phyloP scores from a whole-genome alignment of 2,888 invertebrate species.

The Litoditis marina region DNA sequence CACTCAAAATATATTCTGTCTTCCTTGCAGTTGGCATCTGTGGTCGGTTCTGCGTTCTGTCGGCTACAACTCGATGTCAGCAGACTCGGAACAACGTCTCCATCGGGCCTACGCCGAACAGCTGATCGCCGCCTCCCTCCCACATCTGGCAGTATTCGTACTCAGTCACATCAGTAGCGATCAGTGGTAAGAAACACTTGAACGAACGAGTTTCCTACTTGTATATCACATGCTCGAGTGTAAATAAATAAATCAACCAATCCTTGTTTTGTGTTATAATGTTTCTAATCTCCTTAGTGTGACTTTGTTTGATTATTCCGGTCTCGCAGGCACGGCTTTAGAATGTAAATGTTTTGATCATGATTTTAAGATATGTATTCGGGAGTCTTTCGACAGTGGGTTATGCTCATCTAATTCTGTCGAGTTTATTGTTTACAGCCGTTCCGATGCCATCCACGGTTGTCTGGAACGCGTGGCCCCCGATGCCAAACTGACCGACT shows the following conservation, averaged over 20 bases:
- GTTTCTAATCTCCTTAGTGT: too few relatives aligned
- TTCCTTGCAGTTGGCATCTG: slow-evolving; percentile 34
- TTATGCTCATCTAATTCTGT: too few relatives aligned
- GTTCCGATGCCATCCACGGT: slow-evolving; percentile 6
- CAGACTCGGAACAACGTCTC: slow-evolving; percentile 31
- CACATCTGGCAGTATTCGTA: slow-evolving; percentile 34
- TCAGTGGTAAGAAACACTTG: slow-evolving; percentile 36
- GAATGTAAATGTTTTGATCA: too few relatives aligned
- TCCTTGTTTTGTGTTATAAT: too few relatives aligned
- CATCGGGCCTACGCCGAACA: slow-evolving; percentile 36
- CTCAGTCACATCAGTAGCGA: slow-evolving; percentile 40
- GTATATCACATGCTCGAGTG: too few relatives aligned
- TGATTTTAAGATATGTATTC: too few relatives aligned
- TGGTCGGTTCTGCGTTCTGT: slow-evolving; percentile 37
- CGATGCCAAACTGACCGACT: slow-evolving; percentile 11
- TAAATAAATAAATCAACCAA: too few relatives aligned
- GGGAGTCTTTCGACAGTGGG: too few relatives aligned
- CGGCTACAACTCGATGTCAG: slow-evolving; percentile 36
- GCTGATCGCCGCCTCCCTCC: slow-evolving; percentile 23
- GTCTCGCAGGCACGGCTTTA: too few relatives aligned
- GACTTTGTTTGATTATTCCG: too few relatives aligned
- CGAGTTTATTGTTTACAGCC: slow-evolving; percentile 6
- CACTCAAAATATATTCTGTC: neutral
- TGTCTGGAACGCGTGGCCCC: slow-evolving; percentile 25
- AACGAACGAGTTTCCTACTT: too few relatives aligned